Percentiles rank a stretch among this genome's conserved stretches.
phyloP scores from a whole-genome alignment of 2,888 invertebrate species.

The Oegoconia quadripuncta region DNA sequence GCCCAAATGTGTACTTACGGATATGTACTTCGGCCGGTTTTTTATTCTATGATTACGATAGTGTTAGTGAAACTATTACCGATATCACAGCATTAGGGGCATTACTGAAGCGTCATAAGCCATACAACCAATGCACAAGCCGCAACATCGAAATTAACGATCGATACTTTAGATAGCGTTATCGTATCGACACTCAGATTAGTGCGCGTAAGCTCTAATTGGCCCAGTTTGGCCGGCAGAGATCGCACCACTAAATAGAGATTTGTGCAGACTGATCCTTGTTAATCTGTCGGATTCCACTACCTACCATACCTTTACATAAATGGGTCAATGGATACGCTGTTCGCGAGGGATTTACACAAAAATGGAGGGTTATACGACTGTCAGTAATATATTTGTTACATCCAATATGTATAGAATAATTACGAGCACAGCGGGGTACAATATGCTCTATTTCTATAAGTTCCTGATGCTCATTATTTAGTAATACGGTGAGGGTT shows the following conservation, averaged over 20 bases:
- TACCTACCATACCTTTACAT: conserved; percentile 55
- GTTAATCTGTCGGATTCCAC: conserved; percentile 59
- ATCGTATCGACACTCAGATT: conserved; percentile 55
- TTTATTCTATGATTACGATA: no score
- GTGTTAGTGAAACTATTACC: no score
- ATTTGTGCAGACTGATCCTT: conserved; percentile 66
- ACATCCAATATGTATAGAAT: no score
- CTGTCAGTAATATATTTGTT: no score
- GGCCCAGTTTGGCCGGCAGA: conserved; percentile 61
- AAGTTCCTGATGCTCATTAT: no score
- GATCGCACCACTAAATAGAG: conserved; percentile 70
- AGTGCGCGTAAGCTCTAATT: conserved; percentile 68
- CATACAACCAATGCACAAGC: conserved; percentile 19
- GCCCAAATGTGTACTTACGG: no score
- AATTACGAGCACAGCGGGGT: no score
- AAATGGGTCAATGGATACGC: conserved; percentile 43
- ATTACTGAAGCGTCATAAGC: conserved; percentile 18
- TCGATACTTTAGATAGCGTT: conserved; percentile 16
- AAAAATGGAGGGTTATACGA: not conserved
- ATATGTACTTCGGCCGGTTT: no score
- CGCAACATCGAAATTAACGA: conserved; percentile 24
- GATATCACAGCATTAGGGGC: no score
- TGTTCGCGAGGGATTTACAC: not conserved
- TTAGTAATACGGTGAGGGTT: no score
- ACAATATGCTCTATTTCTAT: no score